Conservation (phyloP, 2,888 invertebrate species). For the Folsomia manolachei region DNA sequence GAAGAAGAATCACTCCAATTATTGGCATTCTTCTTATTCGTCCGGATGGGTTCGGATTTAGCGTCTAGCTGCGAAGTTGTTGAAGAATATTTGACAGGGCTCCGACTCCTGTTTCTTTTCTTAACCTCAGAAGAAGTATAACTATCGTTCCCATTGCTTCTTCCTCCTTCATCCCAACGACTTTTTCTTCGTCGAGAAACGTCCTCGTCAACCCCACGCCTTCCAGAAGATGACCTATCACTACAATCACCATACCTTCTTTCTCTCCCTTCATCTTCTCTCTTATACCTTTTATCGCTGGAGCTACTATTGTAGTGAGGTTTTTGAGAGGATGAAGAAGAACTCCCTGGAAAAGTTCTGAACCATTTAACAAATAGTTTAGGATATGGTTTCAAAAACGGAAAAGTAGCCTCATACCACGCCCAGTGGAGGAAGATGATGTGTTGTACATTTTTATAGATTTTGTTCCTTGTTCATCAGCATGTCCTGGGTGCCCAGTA, state of each 20-base stretch:
- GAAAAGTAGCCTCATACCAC: background rate
- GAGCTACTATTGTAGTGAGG: background rate
- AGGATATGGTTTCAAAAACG: slow-evolving; percentile 1
- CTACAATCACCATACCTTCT: slow-evolving; percentile 1
- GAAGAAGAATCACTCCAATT: background rate
- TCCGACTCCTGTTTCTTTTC: background rate
- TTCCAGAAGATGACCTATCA: background rate
- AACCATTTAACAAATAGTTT: slow-evolving; percentile 23
- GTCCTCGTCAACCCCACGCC: background rate
- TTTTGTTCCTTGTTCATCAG: too few relatives aligned
- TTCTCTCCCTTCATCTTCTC: background rate
- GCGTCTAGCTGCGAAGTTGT: too few relatives aligned
- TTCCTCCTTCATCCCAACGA: slow-evolving; percentile 22
- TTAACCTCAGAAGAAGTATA: too few relatives aligned
- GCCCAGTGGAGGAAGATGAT: background rate
- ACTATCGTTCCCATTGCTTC: slow-evolving; percentile 11
- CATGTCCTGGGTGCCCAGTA: too few relatives aligned
- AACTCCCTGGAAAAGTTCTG: slow-evolving; percentile 25
- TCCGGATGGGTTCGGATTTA: too few relatives aligned
- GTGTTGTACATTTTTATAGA: background rate
- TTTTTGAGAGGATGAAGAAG: background rate
- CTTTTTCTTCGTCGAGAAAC: slow-evolving; percentile 7
- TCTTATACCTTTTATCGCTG: background rate
- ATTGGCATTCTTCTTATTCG: background rate
- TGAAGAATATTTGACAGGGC: too few relatives aligned